Base-by-base conservation (phyloP, 2,113 vertebrate species). In the Sebastes schlegelii region DNA sequence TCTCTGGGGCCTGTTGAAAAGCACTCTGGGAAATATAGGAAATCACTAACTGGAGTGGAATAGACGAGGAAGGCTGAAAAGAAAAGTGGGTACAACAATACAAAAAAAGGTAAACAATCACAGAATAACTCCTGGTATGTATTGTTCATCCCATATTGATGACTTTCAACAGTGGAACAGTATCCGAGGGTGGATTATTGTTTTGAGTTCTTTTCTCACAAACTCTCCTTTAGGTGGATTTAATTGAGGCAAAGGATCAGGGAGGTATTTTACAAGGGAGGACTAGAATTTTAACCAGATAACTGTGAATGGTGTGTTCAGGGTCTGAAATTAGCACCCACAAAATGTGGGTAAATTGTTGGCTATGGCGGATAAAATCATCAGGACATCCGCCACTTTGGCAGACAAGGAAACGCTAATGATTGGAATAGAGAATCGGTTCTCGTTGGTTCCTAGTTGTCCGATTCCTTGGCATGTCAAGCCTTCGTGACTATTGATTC, bases 21-120 rank as follows among this genome's bases (percentile, higher is more conserved):
- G 85, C 66, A 87, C 64, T 84, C 65, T 85, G 82, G 83, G 86
- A 91, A 91, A 86, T 91, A 90, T 86, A 85, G 88, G 79, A 91
- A 91, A 90, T 92, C 89, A 77, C 54, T 91, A 87, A 69, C 79
- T 83, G 40, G 76, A 86, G 87, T 86, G 45, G 26, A 89, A 83
- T 74, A 77, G 81, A 82, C 34, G 12, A 71, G 80, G 72, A 72
- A 75, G 23, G 52, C 58, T 85, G 79, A 85, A 79, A 77, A 34
- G 34, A 57, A 81, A 85, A 86, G 45, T 62, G 64, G 67, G 48
- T 70, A 75, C 83, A 89, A 87, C 84, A 85, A 34, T 34, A 34
- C 34, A 34, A 34, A 34, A 83, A 81, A 82, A 46, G 12, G 84
- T 81, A 85, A 83, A 70, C 60, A 79, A 86, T 89, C 40, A 64